Evolutionary conservation across 2,888 invertebrate species (phyloP).

Genomic region (Hypsopygia costalis): DNA sequence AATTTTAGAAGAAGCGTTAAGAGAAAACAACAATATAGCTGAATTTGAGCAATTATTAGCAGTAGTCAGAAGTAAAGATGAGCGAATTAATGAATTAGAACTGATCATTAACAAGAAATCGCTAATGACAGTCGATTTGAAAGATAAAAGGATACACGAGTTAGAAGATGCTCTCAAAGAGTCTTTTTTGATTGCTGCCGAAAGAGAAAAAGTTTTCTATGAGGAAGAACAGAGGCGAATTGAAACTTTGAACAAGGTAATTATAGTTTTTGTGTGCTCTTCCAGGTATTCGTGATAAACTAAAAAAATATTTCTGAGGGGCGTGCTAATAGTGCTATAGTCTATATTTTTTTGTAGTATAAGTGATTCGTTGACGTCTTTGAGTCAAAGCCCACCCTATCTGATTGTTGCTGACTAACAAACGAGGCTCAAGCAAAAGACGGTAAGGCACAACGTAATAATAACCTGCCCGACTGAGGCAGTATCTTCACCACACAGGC

Average conservation of each 20-base stretch:
- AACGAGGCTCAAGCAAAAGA: too few species aligned
- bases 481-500: too few species aligned
- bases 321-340: too few species aligned
- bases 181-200: slow-evolving; percentile 86
- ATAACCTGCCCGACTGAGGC: too few species aligned
- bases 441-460: too few species aligned
- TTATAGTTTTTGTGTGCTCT: slow-evolving; percentile 16
- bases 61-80: slow-evolving; percentile 81
- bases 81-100: slow-evolving; percentile 89
- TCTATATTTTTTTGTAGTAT: too few species aligned
- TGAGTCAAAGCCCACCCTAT: too few species aligned
- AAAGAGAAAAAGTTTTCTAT: slow-evolving; percentile 83
- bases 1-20: slow-evolving; percentile 75
- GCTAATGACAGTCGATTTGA: slow-evolving; percentile 50
- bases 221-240: slow-evolving; percentile 83
- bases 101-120: slow-evolving; percentile 80
- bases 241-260: slow-evolving; percentile 84
- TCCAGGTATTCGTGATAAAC: too few species aligned
- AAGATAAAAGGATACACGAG: slow-evolving; percentile 84
- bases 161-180: slow-evolving; percentile 91
- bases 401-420: too few species aligned
- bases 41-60: slow-evolving; percentile 80
- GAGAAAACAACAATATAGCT: slow-evolving; percentile 78
- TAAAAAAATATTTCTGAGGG: too few species aligned
- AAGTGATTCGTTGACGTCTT: too few species aligned